Evolutionary conservation across 2,888 invertebrate genomes (phyloP), one percentile per base, ranked within the genome.

Genomic region (Notodonta ziczac): DNA sequence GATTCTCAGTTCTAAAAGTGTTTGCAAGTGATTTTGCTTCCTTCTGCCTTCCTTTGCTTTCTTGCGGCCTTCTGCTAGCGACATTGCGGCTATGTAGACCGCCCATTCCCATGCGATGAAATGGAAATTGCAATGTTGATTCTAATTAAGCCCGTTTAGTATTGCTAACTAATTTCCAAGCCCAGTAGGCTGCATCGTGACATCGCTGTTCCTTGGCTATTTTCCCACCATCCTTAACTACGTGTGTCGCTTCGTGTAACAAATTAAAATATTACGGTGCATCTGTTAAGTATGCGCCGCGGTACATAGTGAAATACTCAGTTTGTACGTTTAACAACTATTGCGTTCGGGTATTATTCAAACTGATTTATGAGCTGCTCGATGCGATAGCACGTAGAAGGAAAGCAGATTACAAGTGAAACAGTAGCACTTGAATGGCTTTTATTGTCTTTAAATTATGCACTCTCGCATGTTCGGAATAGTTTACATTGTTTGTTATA

Each of bases 251-350:
- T 80, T 85, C 87, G 83, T 84, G 84, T 78, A 73, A 76, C 79
- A 81, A 84, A 89, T 89, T 88, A 88, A 86, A 89, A 87, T 86
- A 89, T 88, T 85, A 88, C 88, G 88, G 89, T 88, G 84, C 80
- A 82, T 76, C 71, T 71, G 81, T 81, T 87, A 83, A 78, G 86
- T 85, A 88, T 87, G 85, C 87, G 67, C 65, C 77, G 81, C 81
- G 76, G 69, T 80, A 78, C 78, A 74, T 74, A 74, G 74, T 74
- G 71, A 76, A 77, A 72, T 72, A 69, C 67, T 44, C 65, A 16
- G 44, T 72, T 68, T 70, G 71, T 69, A 70, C 77, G 70, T 74
- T 77, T 74, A 80, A 80, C 77, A 74, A 74, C 69, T 64, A 51
- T 60, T 65, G 73, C 81, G 81, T 85, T 84, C 81, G 79, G 82